Base-by-base conservation (phyloP, 2,888 invertebrate species). In the Cynaeus angustus region DNA sequence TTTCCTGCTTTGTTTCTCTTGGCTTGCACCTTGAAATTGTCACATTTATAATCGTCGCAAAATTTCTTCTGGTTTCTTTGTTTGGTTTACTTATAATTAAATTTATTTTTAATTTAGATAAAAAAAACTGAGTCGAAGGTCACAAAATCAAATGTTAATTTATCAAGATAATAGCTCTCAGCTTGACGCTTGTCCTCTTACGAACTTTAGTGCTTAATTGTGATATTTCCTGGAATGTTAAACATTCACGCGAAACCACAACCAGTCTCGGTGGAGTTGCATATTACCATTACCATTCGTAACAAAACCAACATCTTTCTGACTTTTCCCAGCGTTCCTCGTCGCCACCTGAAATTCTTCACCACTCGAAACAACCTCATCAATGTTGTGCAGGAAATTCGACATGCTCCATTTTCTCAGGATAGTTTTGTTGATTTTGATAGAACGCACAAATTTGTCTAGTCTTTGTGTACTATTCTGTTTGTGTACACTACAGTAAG, bases 391-490 rank as follows among this genome's bases (percentile, higher is more conserved):
- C 50, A 62, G 52, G 62, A 62, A 61, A 64, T 64, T 38, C 62
- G 8, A 30, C 38, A 12, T 13, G 43, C 52, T 65, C 45, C 53
- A 45, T 65, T 65, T 65, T 52, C 43, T 30, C 37, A 7, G 33
- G 45, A 50, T 64, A 68, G 56, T 62, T 61, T 52, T 70, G 72
- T 55, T 75, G 71, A 75, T 72, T 70, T 72, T 75, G 75, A 75
- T 72, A 66, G 70, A 75, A 74, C 69, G 68, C 66, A 43, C 43
- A 62, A 71, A 74, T 72, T 72, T 72, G 71, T 73, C 70, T 71
- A 62, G 66, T 59, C 71, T 68, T 66, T 46, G 65, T 65, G 43
- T 43, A 65, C 53, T 43, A 12, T 28, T 38, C 28, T 52, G 52
- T 64, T 64, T 64, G 21, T 41, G 52, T 41, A 37, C 48, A 62